phyloP scores from a whole-genome alignment of 2,797 vertebrate species.

The Anguilla obscura region DNA sequence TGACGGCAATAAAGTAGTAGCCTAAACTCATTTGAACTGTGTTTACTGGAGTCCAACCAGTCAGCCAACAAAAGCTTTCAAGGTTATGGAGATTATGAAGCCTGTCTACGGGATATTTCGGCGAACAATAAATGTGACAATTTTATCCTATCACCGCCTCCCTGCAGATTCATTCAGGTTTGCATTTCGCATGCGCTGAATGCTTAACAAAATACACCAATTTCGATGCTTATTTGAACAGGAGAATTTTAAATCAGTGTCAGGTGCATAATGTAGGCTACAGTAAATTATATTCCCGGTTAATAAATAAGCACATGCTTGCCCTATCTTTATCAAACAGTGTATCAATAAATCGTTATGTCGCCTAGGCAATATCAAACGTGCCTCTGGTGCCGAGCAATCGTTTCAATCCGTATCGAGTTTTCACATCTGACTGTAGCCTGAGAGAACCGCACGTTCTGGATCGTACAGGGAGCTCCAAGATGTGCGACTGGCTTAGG shows the following conservation, averaged over 20 bases:
- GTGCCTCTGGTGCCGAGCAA: background rate
- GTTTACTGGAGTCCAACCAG: background rate
- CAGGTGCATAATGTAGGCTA: background rate
- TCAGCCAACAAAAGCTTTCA: background rate
- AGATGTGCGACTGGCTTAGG: constrained; percentile 9
- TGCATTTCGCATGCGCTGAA: background rate
- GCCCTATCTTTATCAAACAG: background rate
- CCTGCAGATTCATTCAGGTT: background rate
- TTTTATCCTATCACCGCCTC: background rate
- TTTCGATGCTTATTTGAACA: background rate
- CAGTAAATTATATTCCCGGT: background rate
- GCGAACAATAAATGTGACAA: background rate
- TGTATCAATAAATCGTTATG: background rate
- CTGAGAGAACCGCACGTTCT: background rate
- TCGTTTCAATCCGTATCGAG: background rate
- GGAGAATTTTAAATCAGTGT: background rate
- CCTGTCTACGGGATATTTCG: background rate
- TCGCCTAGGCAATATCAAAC: background rate
- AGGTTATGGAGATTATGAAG: background rate
- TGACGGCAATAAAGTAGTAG: background rate
- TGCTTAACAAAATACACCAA: background rate
- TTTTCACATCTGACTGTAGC: background rate
- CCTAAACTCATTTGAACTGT: background rate
- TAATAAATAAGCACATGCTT: background rate
- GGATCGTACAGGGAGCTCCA: background rate